phyloP scores from a whole-genome alignment of 2,113 vertebrate genomes.

The Microcebus lehilahytsara region DNA sequence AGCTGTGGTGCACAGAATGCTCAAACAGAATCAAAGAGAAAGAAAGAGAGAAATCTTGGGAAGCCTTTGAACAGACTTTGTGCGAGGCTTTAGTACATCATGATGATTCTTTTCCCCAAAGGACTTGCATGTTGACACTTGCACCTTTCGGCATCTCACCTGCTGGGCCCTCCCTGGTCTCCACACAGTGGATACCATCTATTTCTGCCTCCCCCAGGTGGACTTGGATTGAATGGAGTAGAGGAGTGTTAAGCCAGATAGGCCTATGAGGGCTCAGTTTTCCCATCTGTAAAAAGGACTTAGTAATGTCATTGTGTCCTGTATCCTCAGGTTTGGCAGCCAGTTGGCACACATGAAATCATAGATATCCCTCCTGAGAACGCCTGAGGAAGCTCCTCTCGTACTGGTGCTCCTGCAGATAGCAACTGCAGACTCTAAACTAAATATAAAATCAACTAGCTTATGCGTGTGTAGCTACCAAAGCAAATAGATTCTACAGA shows the following conservation, averaged over 20 bases:
- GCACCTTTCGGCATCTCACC: not conserved
- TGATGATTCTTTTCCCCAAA: not conserved
- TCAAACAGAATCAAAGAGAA: not conserved
- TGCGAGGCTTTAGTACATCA: not conserved
- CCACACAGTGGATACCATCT: not conserved
- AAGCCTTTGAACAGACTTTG: not conserved
- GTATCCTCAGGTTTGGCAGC: not conserved
- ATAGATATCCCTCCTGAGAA: not conserved
- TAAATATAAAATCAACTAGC: not conserved
- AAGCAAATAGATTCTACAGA: not conserved
- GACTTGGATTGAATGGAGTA: not conserved
- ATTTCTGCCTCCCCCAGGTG: not conserved
- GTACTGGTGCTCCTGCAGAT: not conserved
- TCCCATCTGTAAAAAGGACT: not conserved
- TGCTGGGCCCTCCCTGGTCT: not conserved
- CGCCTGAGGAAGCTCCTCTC: not conserved
- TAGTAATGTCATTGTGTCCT: not conserved
- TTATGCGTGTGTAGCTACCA: not conserved
- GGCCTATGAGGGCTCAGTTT: not conserved
- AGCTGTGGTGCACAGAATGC: not conserved
- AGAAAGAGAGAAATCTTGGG: not conserved
- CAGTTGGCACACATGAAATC: not conserved
- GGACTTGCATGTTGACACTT: not conserved
- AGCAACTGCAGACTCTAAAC: not conserved
- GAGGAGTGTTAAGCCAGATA: not conserved